Base-by-base conservation (phyloP, 1,140 invertebrate genomes). In the Lasaia peninsularis region DNA sequence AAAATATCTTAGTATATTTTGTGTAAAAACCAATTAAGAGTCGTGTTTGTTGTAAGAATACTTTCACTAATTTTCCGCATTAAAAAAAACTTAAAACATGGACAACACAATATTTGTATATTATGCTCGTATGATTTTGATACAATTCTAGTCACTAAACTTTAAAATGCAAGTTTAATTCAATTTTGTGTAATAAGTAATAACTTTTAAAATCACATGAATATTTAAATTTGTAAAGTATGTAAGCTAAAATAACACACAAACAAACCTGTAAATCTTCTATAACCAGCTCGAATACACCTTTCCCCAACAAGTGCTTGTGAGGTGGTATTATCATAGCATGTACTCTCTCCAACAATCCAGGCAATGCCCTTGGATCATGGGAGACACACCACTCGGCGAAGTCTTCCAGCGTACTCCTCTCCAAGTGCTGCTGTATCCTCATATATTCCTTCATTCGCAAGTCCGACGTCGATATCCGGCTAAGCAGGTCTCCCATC, bases 331-430 rank as follows among this genome's bases (percentile, higher is more conserved):
- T 86, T 2, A 93, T 74, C 1, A 93, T 86, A 1, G 90, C 80
- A 71, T 95, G 93, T 10, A 95, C 89, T 0, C 91, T 88, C 66
- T 94, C 92, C 48, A 95, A 74, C n/a, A 95, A 65, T 56, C 91
- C 91, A 12, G 91, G 90, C 21, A 95, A 78, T 0, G 93, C 93
- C 28, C 91, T 86, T 0, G 91, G 75, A 60, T 91, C 91, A 37
- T 93, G 92, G 0, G 93, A 92, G 0, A 95, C 91, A 5, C 92
- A 92, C 72, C 89, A 91, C 35, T 86, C 82, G 0, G 94, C 94
- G 64, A 95, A 95, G 64, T 93, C 91, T 65, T 93, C 80, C 21
- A 95, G 67, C 0, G 94, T 96, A 37, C 85, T 88, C 32, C 78
- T 76, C 71, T 95, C 94, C 32, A 92, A 86, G 28, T 90, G 79